Evolutionary conservation across 2,888 invertebrate genomes (phyloP), one percentile per base, ranked within the genome.

Genomic region (Sarcophaga rosellei): DNA sequence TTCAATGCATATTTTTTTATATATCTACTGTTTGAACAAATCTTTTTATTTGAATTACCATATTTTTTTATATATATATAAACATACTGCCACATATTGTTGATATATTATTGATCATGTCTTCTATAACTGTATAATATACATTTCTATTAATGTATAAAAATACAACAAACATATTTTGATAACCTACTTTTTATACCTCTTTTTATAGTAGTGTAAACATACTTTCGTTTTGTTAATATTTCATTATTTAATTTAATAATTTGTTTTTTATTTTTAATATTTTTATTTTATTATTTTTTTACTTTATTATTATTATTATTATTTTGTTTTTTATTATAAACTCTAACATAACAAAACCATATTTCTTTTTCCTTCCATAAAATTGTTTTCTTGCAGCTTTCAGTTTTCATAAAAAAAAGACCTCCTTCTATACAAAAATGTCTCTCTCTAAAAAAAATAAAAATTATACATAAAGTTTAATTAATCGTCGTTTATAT

Each of bases 351-450:
- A 84, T 84, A 86, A 86, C 86, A 63, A 86, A 80, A 81, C 77
- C 84, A 86, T 84, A 86, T 86, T 81, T 86, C 86, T 86, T 86
- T 86, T 81, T 84, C 86, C 84, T 86, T 81, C 81, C 77, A 84
- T 84, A 74, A 77, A 80, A 74, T 77, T 84, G 76, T 82, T 84
- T 86, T 84, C 84, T 86, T 86, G 86, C 86, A 86, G 86, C 86
- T 77, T 81, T 84, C 77, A 84, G 77, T 86, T 86, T 86, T 85
- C 74, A 86, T 78, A 75, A 69, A 73, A 81, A 81, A 83, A 85
- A 69, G 80, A 83, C 83, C 79, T 77, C 66, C 81, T 77, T 65
- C 69, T 72, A 75, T 63, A 77, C 75, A 86, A 80, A 76, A 86
- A 82, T 73, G 82, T 85, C 81, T 82, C 78, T 79, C 82, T 81